phyloP scores from a whole-genome alignment of 2,797 vertebrate species.

The Notolepis coatsorum region DNA sequence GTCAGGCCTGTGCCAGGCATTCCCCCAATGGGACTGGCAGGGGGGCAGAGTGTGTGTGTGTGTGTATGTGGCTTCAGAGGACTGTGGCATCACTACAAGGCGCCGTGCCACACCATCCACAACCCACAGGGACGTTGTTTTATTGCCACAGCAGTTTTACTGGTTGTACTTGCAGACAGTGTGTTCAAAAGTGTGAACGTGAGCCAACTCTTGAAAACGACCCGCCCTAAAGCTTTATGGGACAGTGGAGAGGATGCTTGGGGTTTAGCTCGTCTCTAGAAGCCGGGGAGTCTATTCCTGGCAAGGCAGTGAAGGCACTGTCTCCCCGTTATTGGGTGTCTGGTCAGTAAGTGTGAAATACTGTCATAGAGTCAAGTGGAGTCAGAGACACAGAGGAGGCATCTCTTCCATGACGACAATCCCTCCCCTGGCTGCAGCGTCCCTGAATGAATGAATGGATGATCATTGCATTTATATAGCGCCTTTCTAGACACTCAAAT shows the following conservation, averaged over 20 bases:
- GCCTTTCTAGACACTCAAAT: too few relatives aligned
- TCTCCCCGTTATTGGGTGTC: slow-evolving; percentile 5
- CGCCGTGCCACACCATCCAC: not conserved
- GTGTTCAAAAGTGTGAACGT: slow-evolving; percentile 32
- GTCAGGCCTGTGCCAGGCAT: slow-evolving; percentile 39
- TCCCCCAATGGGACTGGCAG: slow-evolving; percentile 22
- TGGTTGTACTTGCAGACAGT: not conserved
- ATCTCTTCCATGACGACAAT: not conserved
- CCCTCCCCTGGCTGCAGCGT: not conserved
- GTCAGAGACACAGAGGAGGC: slow-evolving; percentile 10
- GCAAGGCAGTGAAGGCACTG: not conserved
- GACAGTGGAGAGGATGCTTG: slow-evolving; percentile 18
- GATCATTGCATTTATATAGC: too few relatives aligned
- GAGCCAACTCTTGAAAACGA: slow-evolving; percentile 6
- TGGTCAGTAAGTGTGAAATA: slow-evolving; percentile 19
- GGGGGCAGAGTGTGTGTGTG: not conserved
- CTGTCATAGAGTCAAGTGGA: slow-evolving; percentile 9
- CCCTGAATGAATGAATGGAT: not conserved
- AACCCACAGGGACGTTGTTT: not conserved
- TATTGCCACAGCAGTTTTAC: slow-evolving; percentile 16
- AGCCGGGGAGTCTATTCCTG: slow-evolving; percentile 30
- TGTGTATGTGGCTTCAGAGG: not conserved
- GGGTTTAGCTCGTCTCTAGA: not conserved
- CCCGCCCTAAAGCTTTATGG: slow-evolving; percentile 18
- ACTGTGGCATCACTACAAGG: not conserved